A percentile compares a stretch with the other conserved stretches of the same genome.
Conservation (phyloP, 1,140 invertebrate genomes). For the Trichonephila clavata region DNA sequence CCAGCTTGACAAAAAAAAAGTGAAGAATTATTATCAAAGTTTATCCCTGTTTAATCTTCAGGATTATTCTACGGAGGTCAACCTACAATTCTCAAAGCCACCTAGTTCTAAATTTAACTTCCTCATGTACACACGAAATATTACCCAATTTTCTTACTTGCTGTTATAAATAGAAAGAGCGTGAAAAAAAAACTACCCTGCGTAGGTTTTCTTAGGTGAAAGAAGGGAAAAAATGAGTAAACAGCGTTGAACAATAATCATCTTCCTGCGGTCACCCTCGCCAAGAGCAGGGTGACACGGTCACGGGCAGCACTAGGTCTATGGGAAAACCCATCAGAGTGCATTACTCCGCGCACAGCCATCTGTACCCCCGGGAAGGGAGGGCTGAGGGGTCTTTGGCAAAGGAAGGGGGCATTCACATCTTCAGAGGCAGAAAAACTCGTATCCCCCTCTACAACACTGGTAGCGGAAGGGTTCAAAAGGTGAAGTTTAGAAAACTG, state of each 20-base stretch:
- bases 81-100: too few species aligned
- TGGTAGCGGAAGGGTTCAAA: conserved; percentile 1
- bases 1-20: too few species aligned
- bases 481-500: background rate
- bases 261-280: conserved; percentile 26
- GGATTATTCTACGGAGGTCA: too few species aligned
- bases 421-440: background rate
- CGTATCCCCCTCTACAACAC: background rate
- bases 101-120: too few species aligned
- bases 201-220: background rate
- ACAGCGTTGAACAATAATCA: background rate
- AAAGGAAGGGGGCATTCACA: background rate
- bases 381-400: background rate
- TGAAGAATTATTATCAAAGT: too few species aligned
- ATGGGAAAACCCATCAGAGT: conserved; percentile 55
- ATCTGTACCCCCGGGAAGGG: conserved; percentile 21
- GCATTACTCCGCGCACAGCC: background rate
- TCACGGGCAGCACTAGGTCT: conserved; percentile 67
- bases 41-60: too few species aligned
- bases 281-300: conserved; percentile 59
- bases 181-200: background rate
- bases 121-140: too few species aligned
- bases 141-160: too few species aligned
- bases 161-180: background rate
- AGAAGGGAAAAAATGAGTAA: background rate